A percentile compares a stretch with the other conserved stretches of the same genome.
Conservation (phyloP, 2,888 invertebrate species). For the Apotomis betuletana region DNA sequence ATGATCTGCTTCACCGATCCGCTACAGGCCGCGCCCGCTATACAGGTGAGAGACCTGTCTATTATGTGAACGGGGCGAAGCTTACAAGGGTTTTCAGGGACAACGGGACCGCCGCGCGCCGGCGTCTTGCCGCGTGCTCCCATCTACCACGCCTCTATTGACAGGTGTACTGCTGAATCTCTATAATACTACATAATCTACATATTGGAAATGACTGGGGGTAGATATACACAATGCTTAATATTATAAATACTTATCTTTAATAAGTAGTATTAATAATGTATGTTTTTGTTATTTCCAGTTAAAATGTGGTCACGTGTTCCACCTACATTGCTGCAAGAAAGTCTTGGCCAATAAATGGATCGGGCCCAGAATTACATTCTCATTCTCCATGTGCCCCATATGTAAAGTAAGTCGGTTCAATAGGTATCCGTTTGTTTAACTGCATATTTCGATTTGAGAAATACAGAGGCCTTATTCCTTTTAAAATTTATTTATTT, state of each 20-base stretch:
- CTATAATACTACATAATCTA: too few relatives aligned
- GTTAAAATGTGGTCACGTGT: constrained; percentile 97
- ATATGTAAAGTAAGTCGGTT: constrained; percentile 92
- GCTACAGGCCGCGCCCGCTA: constrained; percentile 96
- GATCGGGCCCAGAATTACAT: constrained; percentile 98
- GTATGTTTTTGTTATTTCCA: constrained; percentile 61
- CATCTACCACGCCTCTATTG: too few relatives aligned
- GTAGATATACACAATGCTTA: neutral
- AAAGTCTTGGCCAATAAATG: constrained; percentile 93
- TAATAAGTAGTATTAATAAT: neutral
- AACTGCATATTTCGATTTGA: neutral
- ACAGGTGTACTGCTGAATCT: too few relatives aligned
- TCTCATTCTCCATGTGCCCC: constrained; percentile 97
- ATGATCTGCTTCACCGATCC: constrained; percentile 99
- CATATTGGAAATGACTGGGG: too few relatives aligned
- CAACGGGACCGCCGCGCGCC: too few relatives aligned
- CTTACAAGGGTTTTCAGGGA: too few relatives aligned
- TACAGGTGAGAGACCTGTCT: constrained; percentile 84
- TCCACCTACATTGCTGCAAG: constrained; percentile 96
- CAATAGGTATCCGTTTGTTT: neutral
- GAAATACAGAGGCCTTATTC: too few relatives aligned
- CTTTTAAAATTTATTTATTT: too few relatives aligned
- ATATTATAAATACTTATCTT: neutral
- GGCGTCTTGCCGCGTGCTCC: too few relatives aligned
- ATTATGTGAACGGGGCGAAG: too few relatives aligned